phyloP scores from a whole-genome alignment of 2,888 invertebrate genomes.

The Cinara cedri region DNA sequence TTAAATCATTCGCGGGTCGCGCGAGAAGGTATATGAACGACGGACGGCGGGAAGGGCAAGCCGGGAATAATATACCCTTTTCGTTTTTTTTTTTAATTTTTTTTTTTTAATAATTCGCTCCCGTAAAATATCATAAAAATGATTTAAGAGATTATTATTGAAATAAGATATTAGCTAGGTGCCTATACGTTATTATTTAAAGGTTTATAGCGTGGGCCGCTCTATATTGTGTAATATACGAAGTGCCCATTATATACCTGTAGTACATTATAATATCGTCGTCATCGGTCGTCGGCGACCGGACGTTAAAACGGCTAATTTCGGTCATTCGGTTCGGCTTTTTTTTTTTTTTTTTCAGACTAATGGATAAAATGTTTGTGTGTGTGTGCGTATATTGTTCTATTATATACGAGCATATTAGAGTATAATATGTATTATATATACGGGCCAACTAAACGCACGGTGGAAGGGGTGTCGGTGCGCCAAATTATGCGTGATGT shows the following conservation, averaged over 20 bases:
- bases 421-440: background rate
- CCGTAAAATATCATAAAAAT: background rate
- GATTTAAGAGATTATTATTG: slow-evolving; percentile 54
- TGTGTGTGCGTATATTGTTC: slow-evolving; percentile 1
- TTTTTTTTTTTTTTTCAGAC: background rate
- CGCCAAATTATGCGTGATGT: slow-evolving; percentile 37
- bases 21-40: too few species aligned
- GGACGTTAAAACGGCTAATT: slow-evolving; percentile 47
- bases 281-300: slow-evolving; percentile 39
- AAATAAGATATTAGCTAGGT: slow-evolving; percentile 41
- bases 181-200: too few species aligned
- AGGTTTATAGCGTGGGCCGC: slow-evolving; percentile 2
- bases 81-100: background rate
- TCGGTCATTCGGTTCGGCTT: slow-evolving; percentile 16
- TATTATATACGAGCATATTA: background rate
- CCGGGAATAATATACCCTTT: slow-evolving; percentile 1
- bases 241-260: too few species aligned
- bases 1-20: background rate
- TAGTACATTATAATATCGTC: background rate
- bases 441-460: background rate
- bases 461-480: background rate
- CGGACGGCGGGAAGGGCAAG: background rate
- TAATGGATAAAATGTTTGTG: slow-evolving; percentile 38
- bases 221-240: too few species aligned
- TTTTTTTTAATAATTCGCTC: too few species aligned